phyloP scores from a whole-genome alignment of 1,140 invertebrate genomes.

The Lepidurus packardi region DNA sequence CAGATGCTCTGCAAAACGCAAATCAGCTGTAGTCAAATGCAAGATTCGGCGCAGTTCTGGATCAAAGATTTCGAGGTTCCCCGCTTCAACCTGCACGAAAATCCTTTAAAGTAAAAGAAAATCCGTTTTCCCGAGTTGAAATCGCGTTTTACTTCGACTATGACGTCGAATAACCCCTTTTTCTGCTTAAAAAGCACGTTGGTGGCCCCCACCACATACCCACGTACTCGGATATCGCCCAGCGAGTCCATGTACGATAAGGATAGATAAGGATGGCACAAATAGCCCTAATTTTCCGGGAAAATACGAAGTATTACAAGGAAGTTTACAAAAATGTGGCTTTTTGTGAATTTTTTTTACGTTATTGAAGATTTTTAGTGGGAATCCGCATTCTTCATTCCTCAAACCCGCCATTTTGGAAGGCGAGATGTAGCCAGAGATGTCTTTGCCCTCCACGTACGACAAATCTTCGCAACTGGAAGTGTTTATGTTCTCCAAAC shows the following conservation, averaged over 20 bases:
- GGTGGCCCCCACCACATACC: conserved; percentile 92
- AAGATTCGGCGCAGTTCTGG: conserved; percentile 73
- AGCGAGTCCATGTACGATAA: conserved; percentile 91
- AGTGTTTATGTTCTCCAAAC: conserved; percentile 11
- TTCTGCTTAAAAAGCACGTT: conserved; percentile 97
- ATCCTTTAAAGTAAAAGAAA: not conserved
- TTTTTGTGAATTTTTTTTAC: conserved; percentile 43
- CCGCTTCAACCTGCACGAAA: conserved; percentile 56
- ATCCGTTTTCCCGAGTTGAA: not conserved
- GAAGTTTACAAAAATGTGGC: not conserved
- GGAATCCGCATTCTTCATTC: conserved; percentile 71
- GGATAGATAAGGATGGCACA: conserved; percentile 93
- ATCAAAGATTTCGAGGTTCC: conserved; percentile 82
- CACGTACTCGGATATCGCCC: conserved; percentile 76
- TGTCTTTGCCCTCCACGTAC: conserved; percentile 17
- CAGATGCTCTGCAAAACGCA: conserved; percentile 90
- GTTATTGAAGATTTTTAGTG: conserved; percentile 80
- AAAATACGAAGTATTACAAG: conserved; percentile 33
- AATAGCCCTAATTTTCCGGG: conserved; percentile 60
- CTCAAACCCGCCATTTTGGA: conserved; percentile 43
- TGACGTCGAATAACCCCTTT: conserved; percentile 81
- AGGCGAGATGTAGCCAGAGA: conserved; percentile 26
- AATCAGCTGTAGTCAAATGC: conserved; percentile 85
- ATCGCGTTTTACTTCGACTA: conserved; percentile 67
- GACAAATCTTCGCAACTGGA: conserved; percentile 24